phyloP scores from a whole-genome alignment of 2,113 vertebrate genomes.

The human region DNA sequence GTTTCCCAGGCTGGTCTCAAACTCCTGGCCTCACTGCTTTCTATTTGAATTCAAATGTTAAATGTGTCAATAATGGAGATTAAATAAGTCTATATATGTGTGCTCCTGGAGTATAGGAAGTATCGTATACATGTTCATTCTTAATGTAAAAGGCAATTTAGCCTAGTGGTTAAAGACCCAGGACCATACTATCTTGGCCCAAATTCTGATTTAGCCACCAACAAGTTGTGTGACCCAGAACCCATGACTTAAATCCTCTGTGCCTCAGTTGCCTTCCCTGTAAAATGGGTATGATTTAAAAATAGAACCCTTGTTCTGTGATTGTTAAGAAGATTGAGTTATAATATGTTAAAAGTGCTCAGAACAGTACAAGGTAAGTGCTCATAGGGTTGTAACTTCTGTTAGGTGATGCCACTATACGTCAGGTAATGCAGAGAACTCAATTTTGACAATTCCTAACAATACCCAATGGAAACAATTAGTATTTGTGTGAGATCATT shows the following conservation, averaged over 20 bases:
- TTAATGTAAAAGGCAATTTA: conserved; percentile 15
- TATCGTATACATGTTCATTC: neutral
- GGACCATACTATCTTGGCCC: neutral
- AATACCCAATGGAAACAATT: neutral
- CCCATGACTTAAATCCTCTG: neutral
- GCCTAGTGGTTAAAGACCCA: neutral
- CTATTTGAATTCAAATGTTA: conserved; percentile 14
- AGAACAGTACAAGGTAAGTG: neutral
- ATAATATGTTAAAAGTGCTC: neutral
- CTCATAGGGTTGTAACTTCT: neutral
- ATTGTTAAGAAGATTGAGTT: neutral
- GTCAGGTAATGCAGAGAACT: neutral
- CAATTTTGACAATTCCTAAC: neutral
- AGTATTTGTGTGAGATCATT: neutral
- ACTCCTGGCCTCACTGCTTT: neutral
- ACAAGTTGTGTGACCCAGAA: neutral
- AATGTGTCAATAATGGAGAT: neutral
- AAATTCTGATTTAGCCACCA: neutral
- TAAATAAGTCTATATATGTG: neutral
- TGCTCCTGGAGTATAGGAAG: neutral
- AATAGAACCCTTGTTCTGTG: neutral
- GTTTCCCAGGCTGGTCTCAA: too few relatives aligned
- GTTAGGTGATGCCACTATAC: neutral
- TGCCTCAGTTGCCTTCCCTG: neutral
- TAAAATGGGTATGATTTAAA: conserved; percentile 12